phyloP scores from a whole-genome alignment of 2,797 vertebrate genomes.

The Fratercula arctica region DNA sequence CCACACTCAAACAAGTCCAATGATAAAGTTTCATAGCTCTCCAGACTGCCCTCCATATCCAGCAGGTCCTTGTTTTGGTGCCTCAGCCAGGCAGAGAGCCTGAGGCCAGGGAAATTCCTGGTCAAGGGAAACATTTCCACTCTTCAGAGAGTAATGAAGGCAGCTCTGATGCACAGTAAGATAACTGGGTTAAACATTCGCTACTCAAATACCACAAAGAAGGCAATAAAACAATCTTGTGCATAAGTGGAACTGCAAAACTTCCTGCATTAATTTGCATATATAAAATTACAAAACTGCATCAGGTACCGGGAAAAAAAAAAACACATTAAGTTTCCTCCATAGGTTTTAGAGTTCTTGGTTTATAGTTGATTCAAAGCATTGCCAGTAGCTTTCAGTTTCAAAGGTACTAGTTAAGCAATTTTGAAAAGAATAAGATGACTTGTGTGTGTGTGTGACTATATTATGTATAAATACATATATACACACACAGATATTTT shows the following conservation, averaged over 20 bases:
- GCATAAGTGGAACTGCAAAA: not conserved
- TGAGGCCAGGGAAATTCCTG: not conserved
- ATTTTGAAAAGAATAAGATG: not conserved
- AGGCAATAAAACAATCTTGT: not conserved
- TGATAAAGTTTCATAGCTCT: not conserved
- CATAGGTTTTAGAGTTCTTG: not conserved
- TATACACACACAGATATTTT: not conserved
- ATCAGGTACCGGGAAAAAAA: not conserved
- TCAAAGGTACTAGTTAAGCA: not conserved
- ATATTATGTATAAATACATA: not conserved
- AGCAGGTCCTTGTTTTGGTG: not conserved
- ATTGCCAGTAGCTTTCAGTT: not conserved
- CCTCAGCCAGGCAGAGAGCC: not conserved
- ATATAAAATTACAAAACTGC: not conserved
- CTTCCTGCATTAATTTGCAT: not conserved
- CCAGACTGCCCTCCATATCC: not conserved
- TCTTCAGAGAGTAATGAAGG: not conserved
- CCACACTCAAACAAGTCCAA: not conserved
- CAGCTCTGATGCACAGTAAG: not conserved
- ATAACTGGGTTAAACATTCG: not conserved
- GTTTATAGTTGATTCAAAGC: not conserved
- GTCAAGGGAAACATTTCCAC: not conserved
- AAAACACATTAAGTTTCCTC: not conserved
- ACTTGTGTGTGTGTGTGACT: not conserved
- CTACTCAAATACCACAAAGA: not conserved